phyloP scores from a whole-genome alignment of 2,888 invertebrate genomes.

The Poecilobothrus nobilitatus region DNA sequence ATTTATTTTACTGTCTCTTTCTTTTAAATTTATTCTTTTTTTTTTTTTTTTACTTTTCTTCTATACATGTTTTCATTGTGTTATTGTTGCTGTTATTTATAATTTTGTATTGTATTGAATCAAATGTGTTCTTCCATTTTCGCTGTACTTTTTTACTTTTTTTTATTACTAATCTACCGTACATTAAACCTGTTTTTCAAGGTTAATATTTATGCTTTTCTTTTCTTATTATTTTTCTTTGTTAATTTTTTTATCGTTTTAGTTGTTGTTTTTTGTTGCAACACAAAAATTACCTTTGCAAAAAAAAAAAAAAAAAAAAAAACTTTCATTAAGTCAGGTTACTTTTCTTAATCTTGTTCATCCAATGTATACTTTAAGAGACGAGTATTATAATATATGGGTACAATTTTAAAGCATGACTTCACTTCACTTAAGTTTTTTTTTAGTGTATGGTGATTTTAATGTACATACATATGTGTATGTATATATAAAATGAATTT shows the following conservation, averaged over 20 bases:
- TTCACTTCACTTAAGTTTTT: too few relatives aligned
- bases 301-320: neutral
- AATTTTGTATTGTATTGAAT: neutral
- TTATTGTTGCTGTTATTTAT: neutral
- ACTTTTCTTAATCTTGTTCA: slow-evolving; percentile 3
- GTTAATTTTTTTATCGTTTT: neutral
- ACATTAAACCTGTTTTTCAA: slow-evolving; percentile 6
- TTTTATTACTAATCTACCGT: slow-evolving; percentile 4
- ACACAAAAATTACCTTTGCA: neutral
- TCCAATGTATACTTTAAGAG: neutral
- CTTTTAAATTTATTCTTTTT: neutral
- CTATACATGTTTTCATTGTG: neutral
- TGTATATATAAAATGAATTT: too few relatives aligned
- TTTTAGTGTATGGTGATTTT: too few relatives aligned
- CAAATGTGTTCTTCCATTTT: neutral
- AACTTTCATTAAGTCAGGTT: slow-evolving; percentile 5
- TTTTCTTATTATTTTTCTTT: neutral
- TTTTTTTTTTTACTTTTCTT: neutral
- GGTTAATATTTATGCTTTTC: neutral
- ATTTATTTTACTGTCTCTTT: neutral
- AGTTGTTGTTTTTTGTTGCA: neutral
- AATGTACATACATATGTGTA: too few relatives aligned
- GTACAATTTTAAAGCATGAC: too few relatives aligned
- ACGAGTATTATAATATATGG: too few relatives aligned
- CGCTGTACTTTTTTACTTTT: neutral